phyloP scores from a whole-genome alignment of 2,797 vertebrate genomes.

The Borostomias antarcticus region DNA sequence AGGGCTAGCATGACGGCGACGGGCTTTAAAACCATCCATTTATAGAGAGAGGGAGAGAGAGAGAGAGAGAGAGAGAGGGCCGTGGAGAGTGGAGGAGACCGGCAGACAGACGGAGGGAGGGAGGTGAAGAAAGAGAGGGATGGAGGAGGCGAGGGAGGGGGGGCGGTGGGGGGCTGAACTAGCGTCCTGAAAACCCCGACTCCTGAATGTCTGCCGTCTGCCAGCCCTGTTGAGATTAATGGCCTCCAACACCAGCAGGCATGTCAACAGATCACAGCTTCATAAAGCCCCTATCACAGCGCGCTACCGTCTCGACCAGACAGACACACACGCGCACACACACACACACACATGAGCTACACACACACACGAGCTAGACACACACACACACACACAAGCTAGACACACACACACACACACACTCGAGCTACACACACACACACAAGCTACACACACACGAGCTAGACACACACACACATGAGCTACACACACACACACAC shows the following conservation, averaged over 20 bases:
- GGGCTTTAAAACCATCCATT: conserved; percentile 63
- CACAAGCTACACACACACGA: conserved; percentile 26
- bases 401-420: conserved; percentile 46
- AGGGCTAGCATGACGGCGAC: conserved; percentile 53
- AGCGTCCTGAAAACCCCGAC: conserved; percentile 63
- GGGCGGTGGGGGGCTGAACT: conserved; percentile 54
- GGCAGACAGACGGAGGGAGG: conserved; percentile 10
- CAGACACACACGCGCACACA: conserved; percentile 12
- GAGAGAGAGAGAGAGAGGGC: conserved; percentile 13
- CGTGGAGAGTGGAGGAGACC: conserved; percentile 5
- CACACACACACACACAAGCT: conserved; percentile 36
- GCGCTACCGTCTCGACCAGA: conserved; percentile 31
- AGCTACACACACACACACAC: conserved; percentile 24
- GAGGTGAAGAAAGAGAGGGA: conserved; percentile 19
- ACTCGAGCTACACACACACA: conserved; percentile 19
- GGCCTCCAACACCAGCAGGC: conserved; percentile 66
- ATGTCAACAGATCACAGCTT: conserved; percentile 72
- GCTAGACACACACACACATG: conserved; percentile 19
- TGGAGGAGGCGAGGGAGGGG: conserved; percentile 30
- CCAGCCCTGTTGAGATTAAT: conserved; percentile 60
- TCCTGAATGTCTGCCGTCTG: conserved; percentile 48
- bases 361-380: conserved; percentile 21
- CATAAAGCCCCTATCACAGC: conserved; percentile 46
- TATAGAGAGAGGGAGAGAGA: conserved; percentile 14
- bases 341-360: conserved; percentile 24